phyloP scores from a whole-genome alignment of 64 coral and sea anemone species.

The Pachyseris speciosa region DNA sequence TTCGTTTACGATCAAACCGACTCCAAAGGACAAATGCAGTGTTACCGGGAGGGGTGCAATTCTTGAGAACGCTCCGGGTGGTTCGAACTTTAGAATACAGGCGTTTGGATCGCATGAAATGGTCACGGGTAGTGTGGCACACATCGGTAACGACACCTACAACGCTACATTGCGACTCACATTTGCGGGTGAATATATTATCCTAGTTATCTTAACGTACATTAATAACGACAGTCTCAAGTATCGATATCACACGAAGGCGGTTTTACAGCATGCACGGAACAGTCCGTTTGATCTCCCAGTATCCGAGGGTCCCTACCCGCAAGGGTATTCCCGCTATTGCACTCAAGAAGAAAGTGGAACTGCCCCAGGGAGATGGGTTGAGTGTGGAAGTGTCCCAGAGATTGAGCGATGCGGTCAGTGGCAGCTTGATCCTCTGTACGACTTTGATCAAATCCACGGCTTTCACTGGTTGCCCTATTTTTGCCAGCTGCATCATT shows the following conservation, averaged over 20 bases:
- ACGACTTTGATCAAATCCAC: conserved; percentile 97
- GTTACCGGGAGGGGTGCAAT: background rate
- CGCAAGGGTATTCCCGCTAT: conserved; percentile 69
- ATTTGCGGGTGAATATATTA: conserved; percentile 86
- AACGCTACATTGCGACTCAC: conserved; percentile 72
- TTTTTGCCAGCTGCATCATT: conserved; percentile 94
- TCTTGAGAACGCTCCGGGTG: background rate
- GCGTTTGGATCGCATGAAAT: conserved; percentile 92
- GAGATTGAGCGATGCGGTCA: conserved; percentile 81
- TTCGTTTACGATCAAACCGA: conserved; percentile 67
- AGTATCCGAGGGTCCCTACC: conserved; percentile 63
- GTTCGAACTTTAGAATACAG: conserved; percentile 78
- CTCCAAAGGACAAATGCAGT: conserved; percentile 11
- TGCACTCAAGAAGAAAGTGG: conserved; percentile 91
- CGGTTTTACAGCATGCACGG: conserved; percentile 78
- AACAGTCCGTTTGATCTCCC: conserved; percentile 82
- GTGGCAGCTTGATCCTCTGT: conserved; percentile 83
- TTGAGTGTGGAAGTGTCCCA: conserved; percentile 86
- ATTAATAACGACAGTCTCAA: conserved; percentile 78
- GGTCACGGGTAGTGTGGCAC: conserved; percentile 59
- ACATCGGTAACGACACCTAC: conserved; percentile 88
- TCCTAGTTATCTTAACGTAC: conserved; percentile 87
- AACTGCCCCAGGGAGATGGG: conserved; percentile 89
- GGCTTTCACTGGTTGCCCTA: conserved; percentile 95
- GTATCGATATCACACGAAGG: conserved; percentile 75